Evolutionary conservation across 2,797 vertebrate species (phyloP), one percentile per base, ranked within the genome.

Genomic region (Microchirus variegatus): DNA sequence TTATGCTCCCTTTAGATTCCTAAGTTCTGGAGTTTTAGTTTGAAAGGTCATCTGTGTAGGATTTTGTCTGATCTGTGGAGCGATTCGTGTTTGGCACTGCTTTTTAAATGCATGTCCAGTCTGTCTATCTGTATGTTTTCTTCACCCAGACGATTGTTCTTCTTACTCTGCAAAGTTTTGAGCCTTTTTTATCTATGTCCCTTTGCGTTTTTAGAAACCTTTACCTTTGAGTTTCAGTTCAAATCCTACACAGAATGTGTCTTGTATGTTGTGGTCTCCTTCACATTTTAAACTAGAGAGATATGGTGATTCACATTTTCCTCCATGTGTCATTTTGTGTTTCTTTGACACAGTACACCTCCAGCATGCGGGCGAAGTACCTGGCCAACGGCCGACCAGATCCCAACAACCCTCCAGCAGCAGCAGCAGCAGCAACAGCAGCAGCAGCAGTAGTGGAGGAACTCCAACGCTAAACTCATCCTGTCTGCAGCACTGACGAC

Each of bases 321-420:
- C 36, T 22, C 2, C 15, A 31, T 44, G 17, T 60, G 22, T 47
- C 8, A 4, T 59, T 53, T 66, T 65, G 60, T 81, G 63, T 85
- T 43, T 93, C 49, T 75, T 89, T 71, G 74, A 67, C 85, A 18
- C 89, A 99, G 98, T 99, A 99, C 94, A 98, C 98, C 69, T 98
- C 96, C 93, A 99, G 98, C 94, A 99, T 99, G 98, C 95, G 98
- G 90, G 97, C 96, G 46, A 99, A 99, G 93, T 99, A 99, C 94
- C 95, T 99, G 88, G 98, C 98, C 86, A 97, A 95, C 83, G 95
- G 95, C 89, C 94, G 93, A 77, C 94, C 94, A 8, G 95, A 95
- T 73, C 92, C 95, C 84, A 95, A 84, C 91, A 93, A 70, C 67
- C 84, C 91, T 15, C 49, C 89, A 0, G 72, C 92, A 42, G 41